A percentile compares a stretch with the other conserved stretches of the same genome.
phyloP scores from a whole-genome alignment of 2,888 invertebrate genomes.

The Brachyptera putata region DNA sequence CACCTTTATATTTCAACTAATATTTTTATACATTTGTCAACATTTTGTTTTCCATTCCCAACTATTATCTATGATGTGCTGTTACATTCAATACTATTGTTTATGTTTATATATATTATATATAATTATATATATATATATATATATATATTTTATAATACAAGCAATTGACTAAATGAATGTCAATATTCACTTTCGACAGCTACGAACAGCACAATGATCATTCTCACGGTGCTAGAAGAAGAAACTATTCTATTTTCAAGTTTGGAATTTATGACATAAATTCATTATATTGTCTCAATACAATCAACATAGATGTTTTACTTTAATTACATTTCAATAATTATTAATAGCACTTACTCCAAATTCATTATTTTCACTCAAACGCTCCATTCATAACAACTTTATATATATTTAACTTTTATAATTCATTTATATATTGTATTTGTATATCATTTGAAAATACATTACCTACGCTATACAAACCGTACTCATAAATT shows the following conservation, averaged over 20 bases:
- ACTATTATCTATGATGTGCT: conserved; percentile 1
- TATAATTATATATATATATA: too few species aligned
- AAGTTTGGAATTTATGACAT: conserved; percentile 27
- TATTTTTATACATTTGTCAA: background rate
- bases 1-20: background rate
- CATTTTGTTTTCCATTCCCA: background rate
- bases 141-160: too few species aligned
- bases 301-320: conserved; percentile 29
- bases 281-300: conserved; percentile 30
- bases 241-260: background rate
- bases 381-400: too few species aligned
- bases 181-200: background rate
- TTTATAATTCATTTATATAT: too few species aligned
- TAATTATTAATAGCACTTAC: conserved; percentile 1
- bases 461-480: too few species aligned
- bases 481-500: too few species aligned
- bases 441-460: conserved; percentile 27
- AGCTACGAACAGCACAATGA: conserved; percentile 7
- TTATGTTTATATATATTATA: too few species aligned
- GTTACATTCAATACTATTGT: too few species aligned
- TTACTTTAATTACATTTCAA: conserved; percentile 14
- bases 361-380: conserved; percentile 17
- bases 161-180: conserved; percentile 17
- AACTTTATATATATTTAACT: too few species aligned
- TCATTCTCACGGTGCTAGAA: conserved; percentile 8